Evolutionary conservation across 2,113 vertebrate genomes (phyloP).

Genomic region (Lates calcarifer): DNA sequence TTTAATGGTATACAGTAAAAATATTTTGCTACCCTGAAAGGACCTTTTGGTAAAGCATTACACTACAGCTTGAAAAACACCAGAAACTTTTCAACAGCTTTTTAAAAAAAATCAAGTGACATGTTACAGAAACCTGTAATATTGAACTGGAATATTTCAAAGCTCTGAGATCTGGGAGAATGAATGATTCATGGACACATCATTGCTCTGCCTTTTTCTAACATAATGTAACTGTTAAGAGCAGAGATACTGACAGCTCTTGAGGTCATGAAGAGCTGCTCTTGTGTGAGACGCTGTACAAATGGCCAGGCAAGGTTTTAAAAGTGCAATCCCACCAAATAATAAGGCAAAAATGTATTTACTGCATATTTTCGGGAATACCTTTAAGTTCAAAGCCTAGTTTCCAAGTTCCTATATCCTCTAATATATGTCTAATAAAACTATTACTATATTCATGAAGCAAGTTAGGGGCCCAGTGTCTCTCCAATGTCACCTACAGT

Average conservation of each 20-base stretch:
- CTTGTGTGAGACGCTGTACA: not conserved
- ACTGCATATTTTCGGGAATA: not conserved
- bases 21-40: not conserved
- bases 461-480: no score
- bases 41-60: constrained; percentile 9
- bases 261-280: constrained; percentile 12
- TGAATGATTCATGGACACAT: constrained; percentile 34
- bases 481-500: no score
- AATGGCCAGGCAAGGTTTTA: constrained; percentile 2
- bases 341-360: not conserved
- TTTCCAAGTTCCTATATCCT: not conserved
- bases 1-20: not conserved
- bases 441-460: not conserved
- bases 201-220: constrained; percentile 1
- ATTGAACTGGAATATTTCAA: constrained; percentile 21
- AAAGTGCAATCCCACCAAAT: not conserved
- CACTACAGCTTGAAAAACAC: constrained; percentile 22
- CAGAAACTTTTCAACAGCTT: constrained; percentile 40
- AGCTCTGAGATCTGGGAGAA: constrained; percentile 8
- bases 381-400: not conserved
- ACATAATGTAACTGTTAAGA: constrained; percentile 37
- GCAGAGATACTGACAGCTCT: not conserved
- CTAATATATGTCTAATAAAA: not conserved
- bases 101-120: constrained; percentile 47
- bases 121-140: constrained; percentile 28